phyloP scores from a whole-genome alignment of 2,888 invertebrate species.

The Hirtodrosophila confusa region DNA sequence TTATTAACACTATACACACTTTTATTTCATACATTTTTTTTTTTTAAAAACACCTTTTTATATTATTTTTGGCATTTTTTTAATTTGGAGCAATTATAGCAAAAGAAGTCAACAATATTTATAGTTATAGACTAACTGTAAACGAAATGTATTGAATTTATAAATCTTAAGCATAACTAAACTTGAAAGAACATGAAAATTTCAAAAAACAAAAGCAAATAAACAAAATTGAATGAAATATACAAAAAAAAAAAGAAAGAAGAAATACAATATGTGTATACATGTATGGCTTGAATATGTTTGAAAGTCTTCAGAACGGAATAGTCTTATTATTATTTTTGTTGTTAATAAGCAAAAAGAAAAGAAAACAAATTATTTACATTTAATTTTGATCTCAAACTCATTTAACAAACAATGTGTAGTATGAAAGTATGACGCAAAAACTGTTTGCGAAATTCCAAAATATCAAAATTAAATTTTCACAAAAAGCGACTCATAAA shows the following conservation, averaged over 20 bases:
- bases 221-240: slow-evolving; percentile 59
- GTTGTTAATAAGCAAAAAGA: slow-evolving; percentile 32
- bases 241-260: slow-evolving; percentile 16
- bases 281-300: slow-evolving; percentile 32
- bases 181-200: slow-evolving; percentile 31
- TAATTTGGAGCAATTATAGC: slow-evolving; percentile 55
- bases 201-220: slow-evolving; percentile 19
- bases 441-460: slow-evolving; percentile 72
- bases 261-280: slow-evolving; percentile 16
- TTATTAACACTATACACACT: slow-evolving; percentile 43
- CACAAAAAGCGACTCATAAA: slow-evolving; percentile 35
- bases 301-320: slow-evolving; percentile 61
- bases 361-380: slow-evolving; percentile 43
- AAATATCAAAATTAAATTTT: slow-evolving; percentile 73
- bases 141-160: slow-evolving; percentile 79
- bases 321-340: slow-evolving; percentile 70
- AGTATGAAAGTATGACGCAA: slow-evolving; percentile 54
- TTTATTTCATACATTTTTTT: slow-evolving; percentile 35
- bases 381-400: slow-evolving; percentile 81
- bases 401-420: slow-evolving; percentile 56
- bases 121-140: slow-evolving; percentile 55
- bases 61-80: slow-evolving; percentile 53
- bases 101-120: slow-evolving; percentile 66
- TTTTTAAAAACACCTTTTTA: slow-evolving; percentile 30
- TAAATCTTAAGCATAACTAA: slow-evolving; percentile 69